Percentiles rank a stretch among this genome's conserved stretches.
These are phyloP conservation scores for Xerus rutilus DNA, from an alignment of 2,797 vertebrate genomes.

Conservation along the genomic window DNA sequence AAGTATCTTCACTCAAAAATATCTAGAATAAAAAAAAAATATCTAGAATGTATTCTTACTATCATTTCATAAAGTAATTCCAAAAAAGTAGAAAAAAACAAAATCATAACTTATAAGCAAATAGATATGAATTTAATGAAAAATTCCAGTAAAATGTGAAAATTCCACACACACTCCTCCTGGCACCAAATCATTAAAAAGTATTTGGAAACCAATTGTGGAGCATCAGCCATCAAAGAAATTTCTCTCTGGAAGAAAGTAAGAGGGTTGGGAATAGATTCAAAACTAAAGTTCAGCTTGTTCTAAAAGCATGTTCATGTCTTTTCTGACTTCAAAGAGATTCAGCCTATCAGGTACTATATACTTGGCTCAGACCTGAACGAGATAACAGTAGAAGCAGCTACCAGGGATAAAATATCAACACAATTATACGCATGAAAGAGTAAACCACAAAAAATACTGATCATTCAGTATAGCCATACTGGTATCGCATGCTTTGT, in stretches of 20 bases:
- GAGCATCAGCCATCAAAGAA: background rate
- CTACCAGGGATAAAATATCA: background rate
- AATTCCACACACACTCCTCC: background rate
- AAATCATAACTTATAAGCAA: background rate
- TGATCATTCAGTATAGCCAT: background rate
- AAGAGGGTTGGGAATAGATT: background rate
- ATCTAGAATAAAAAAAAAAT: background rate
- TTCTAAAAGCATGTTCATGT: background rate
- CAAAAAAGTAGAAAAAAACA: background rate
- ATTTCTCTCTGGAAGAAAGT: background rate
- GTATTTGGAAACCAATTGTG: background rate
- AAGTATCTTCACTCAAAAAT: background rate
- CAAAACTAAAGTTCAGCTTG: background rate
- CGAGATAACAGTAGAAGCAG: background rate
- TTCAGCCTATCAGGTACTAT: no score
- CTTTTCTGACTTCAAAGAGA: background rate
- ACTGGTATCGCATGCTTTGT: background rate
- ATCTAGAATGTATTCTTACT: background rate
- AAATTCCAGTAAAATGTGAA: background rate
- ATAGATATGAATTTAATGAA: slow-evolving; percentile 12
- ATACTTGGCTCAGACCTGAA: background rate
- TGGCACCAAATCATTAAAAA: background rate
- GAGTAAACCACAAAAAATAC: background rate
- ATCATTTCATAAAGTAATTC: background rate
- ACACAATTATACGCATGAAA: background rate